Conservation (phyloP, 2,888 invertebrate genomes). For the Synanthedon myopaeformis region DNA sequence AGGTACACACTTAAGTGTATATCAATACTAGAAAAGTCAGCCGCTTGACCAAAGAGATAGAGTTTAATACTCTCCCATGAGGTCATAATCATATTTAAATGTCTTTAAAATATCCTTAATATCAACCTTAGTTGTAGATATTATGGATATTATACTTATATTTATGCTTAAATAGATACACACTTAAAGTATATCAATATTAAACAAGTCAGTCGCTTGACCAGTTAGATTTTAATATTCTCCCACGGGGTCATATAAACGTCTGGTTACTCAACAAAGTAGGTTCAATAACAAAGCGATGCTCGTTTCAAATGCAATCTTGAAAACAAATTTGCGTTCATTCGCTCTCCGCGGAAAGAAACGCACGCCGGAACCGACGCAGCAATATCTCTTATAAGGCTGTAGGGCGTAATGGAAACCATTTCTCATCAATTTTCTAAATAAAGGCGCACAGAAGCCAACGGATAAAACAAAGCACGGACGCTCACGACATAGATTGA, state of each 20-base stretch:
- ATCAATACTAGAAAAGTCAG: no score
- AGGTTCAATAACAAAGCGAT: conserved; percentile 62
- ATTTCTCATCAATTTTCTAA: conserved; percentile 72
- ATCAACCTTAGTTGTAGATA: no score
- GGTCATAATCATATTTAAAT: no score
- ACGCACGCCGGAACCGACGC: conserved; percentile 39
- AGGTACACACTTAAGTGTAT: no score
- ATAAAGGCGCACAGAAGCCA: conserved; percentile 70
- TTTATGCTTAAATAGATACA: no score
- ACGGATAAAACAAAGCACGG: conserved; percentile 65
- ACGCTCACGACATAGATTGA: conserved; percentile 70
- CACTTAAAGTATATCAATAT: no score
- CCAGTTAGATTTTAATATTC: conserved; percentile 13
- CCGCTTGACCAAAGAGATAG: no score
- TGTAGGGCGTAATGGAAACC: conserved; percentile 66
- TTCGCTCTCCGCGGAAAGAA: conserved; percentile 57
- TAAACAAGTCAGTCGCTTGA: no score
- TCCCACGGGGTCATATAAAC: conserved; percentile 57
- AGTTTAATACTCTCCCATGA: no score
- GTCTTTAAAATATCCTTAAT: no score
- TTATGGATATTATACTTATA: no score
- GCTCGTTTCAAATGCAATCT: conserved; percentile 60
- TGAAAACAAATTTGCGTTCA: conserved; percentile 69
- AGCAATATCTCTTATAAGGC: conserved; percentile 55
- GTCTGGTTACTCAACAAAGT: conserved; percentile 55